These are phyloP conservation scores for Branchipolynoe longqiensis DNA, from an alignment of 2,888 invertebrate genomes.

Conservation along the genomic window DNA sequence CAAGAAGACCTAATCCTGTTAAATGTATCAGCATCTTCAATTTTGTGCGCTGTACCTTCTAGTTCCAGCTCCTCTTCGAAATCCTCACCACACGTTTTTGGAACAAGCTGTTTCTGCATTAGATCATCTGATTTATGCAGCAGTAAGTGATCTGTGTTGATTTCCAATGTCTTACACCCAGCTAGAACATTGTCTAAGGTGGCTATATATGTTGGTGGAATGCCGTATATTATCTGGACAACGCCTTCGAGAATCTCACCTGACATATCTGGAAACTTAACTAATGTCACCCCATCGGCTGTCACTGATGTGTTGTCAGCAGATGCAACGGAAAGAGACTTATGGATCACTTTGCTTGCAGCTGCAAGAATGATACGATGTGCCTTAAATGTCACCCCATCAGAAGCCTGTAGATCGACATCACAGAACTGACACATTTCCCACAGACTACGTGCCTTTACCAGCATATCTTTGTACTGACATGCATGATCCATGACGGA, in stretches of 20 bases:
- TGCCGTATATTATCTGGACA: background rate
- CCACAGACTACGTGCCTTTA: background rate
- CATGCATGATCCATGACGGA: background rate
- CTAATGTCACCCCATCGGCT: background rate
- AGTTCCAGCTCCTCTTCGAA: no score
- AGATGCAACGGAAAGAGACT: background rate
- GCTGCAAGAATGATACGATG: background rate
- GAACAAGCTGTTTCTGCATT: no score
- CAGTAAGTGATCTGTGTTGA: no score
- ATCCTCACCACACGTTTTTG: no score
- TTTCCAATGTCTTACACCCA: no score
- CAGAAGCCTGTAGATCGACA: background rate
- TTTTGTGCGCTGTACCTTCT: no score
- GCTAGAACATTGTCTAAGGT: no score
- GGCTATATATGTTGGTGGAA: no score
- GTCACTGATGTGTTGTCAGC: background rate
- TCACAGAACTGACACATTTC: constrained; percentile 1
- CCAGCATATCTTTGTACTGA: background rate
- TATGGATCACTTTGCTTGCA: background rate
- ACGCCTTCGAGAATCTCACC: background rate
- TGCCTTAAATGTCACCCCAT: background rate
- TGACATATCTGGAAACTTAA: background rate
- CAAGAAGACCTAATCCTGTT: no score
- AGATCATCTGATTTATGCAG: no score
- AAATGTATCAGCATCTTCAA: no score